Evolutionary conservation across 2,888 invertebrate species (phyloP), one percentile per base, ranked within the genome.

Genomic region (Adela reaumurella): DNA sequence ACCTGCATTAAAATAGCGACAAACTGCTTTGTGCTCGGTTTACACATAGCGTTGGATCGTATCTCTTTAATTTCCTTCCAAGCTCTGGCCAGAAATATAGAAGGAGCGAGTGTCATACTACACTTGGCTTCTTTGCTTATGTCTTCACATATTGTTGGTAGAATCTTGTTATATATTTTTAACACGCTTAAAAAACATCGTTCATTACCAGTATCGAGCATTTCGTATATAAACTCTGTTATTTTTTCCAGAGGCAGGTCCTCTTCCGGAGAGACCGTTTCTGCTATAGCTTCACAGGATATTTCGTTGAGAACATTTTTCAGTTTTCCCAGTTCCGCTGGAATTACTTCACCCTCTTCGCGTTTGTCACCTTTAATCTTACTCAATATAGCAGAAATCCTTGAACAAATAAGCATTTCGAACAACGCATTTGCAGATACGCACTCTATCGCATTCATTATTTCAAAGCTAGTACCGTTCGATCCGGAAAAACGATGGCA

Each of bases 31-130:
- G 79, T 69, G 55, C 76, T 74, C 20, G 61, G 61, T 42, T 63
- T 56, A 59, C 77, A 78, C 49, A 74, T 69, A 48, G 65, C 69
- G 53, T 70, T 76, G 0, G 77, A 70, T 56, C 74, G 74, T n/a
- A 79, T 53, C 52, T 73, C 76, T 52, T 76, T 73, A 53, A 76
- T 70, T 55, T 79, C 78, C 48, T 56, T 66, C 79, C 79, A 79
- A 20, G 67, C 59, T 60, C 61, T 67, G 29, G 62, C 60, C 43
- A 78, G 58, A 52, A 74, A 73, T 61, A 54, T 42, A 55, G 49
- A 44, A 70, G 52, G 54, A 70, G 59, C 50, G 68, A 69, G 46
- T 42, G 19, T 14, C 17, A 28, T 50, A 24, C 41, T n/a, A n/a
- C n/a, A n/a, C n/a, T n/a, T n/a, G n/a, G n/a, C n/a, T n/a, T n/a